Conservation (phyloP, 2,113 vertebrate genomes). For the Nibea albiflora region DNA sequence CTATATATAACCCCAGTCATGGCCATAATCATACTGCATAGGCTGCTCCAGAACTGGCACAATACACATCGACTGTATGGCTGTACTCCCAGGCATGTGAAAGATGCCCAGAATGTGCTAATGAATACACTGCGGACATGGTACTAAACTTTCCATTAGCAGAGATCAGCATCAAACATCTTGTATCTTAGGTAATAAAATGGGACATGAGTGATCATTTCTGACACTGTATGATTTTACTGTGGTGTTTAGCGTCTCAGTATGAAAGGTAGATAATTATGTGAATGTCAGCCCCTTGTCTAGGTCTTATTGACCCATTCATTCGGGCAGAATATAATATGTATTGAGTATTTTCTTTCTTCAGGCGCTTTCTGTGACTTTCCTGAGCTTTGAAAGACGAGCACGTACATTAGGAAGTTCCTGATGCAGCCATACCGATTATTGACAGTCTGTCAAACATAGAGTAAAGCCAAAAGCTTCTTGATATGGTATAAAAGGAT, state of each 20-base stretch:
- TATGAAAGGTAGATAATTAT: conserved; percentile 28
- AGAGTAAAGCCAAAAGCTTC: conserved; percentile 21
- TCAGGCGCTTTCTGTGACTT: conserved; percentile 3
- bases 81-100: conserved; percentile 18
- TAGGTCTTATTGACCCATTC: conserved; percentile 34
- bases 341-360: conserved; percentile 14
- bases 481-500: background rate
- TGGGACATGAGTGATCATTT: conserved; percentile 24
- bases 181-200: conserved; percentile 30
- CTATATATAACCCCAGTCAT: conserved; percentile 66
- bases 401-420: conserved; percentile 21
- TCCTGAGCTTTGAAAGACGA: conserved; percentile 24
- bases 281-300: conserved; percentile 16
- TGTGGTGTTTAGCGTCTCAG: conserved; percentile 11
- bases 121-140: conserved; percentile 33
- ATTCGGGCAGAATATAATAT: conserved; percentile 26
- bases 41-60: conserved; percentile 24
- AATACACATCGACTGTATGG: conserved; percentile 10
- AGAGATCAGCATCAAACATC: conserved; percentile 28
- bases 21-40: conserved; percentile 37
- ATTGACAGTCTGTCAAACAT: background rate
- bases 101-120: conserved; percentile 33
- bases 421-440: conserved; percentile 11
- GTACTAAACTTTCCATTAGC: conserved; percentile 39
- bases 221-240: background rate